A percentile compares a stretch with the other conserved stretches of the same genome.
These are phyloP conservation scores for Ciconia nigra DNA, from an alignment of 2,797 vertebrate species.

Conservation along the genomic window DNA sequence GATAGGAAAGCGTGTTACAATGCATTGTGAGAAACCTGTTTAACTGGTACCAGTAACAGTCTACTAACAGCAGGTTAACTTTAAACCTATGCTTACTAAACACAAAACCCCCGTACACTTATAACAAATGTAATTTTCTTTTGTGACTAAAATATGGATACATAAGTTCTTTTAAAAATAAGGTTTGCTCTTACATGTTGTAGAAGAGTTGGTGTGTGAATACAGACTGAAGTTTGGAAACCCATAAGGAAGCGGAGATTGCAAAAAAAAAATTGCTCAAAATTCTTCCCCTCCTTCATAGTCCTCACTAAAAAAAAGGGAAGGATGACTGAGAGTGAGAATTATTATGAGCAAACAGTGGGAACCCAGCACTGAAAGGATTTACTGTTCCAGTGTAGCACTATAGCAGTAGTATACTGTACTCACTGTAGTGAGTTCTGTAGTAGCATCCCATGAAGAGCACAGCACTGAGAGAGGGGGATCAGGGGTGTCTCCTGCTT, in stretches of 20 bases:
- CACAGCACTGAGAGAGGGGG: neutral
- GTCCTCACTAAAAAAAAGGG: neutral
- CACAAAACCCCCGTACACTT: neutral
- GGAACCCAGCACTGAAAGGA: neutral
- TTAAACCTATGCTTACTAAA: neutral
- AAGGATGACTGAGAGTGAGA: neutral
- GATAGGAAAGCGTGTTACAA: neutral
- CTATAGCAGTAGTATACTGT: no score
- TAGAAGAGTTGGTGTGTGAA: neutral
- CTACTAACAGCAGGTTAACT: neutral
- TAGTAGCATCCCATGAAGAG: neutral
- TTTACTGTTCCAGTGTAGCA: neutral
- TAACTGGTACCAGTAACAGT: neutral
- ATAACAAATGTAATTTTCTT: neutral
- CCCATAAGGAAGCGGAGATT: neutral
- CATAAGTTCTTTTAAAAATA: neutral
- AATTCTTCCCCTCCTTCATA: neutral
- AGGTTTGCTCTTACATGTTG: accelerated
- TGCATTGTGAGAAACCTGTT: neutral
- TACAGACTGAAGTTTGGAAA: neutral
- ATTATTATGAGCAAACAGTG: neutral
- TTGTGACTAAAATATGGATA: neutral
- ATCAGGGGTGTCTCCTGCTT: neutral
- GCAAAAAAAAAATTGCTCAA: neutral
- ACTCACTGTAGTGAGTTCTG: neutral